phyloP scores from a whole-genome alignment of 2,888 invertebrate species.

The Pristionchus entomophagus region DNA sequence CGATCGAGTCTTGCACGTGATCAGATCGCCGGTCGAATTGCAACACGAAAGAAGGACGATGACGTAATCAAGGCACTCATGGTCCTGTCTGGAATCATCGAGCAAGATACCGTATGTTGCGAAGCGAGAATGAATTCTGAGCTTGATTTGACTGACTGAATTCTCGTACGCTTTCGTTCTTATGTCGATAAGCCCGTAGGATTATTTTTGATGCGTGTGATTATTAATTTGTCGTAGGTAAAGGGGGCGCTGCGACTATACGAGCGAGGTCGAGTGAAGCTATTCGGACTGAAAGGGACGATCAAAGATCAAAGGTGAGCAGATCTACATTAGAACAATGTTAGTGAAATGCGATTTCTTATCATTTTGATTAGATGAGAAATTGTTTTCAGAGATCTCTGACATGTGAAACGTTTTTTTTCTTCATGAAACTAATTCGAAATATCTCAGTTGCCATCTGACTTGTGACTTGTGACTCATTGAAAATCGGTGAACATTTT shows the following conservation, averaged over 20 bases:
- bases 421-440: too few species aligned
- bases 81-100: not conserved
- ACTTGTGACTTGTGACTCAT: too few species aligned
- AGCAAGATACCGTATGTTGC: conserved; percentile 8
- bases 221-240: not conserved
- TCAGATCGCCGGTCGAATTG: not conserved
- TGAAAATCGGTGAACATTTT: too few species aligned
- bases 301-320: not conserved
- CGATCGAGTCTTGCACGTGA: not conserved
- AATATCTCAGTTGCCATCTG: too few species aligned
- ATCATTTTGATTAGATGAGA: too few species aligned
- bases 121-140: too few species aligned
- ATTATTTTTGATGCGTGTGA: not conserved
- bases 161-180: too few species aligned
- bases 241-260: not conserved
- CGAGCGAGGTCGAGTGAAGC: conserved; percentile 22
- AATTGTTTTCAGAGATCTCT: too few species aligned
- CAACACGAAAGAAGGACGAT: conserved; percentile 5
- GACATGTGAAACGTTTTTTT: too few species aligned
- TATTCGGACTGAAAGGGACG: conserved; percentile 11
- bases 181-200: not conserved
- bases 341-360: too few species aligned
- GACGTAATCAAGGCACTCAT: conserved; percentile 2
- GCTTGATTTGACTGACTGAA: too few species aligned
- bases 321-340: too few species aligned